phyloP scores from a whole-genome alignment of 2,113 vertebrate genomes.

The Phainopepla nitens region DNA sequence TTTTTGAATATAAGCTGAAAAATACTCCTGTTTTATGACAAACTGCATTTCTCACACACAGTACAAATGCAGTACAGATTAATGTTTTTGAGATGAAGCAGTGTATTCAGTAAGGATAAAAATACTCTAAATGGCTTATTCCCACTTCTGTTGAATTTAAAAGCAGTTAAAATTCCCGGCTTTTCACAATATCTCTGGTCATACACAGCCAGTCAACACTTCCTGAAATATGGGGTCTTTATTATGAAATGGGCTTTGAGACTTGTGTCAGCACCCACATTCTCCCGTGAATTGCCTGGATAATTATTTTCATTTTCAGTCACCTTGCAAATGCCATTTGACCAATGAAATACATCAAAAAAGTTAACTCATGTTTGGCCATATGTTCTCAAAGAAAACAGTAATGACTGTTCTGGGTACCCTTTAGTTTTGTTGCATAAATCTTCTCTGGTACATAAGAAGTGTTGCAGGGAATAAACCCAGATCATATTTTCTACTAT shows the following conservation, averaged over 20 bases:
- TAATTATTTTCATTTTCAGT: background rate
- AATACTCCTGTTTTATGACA: background rate
- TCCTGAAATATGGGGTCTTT: background rate
- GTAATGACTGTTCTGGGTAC: background rate
- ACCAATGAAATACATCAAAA: background rate
- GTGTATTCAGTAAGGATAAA: background rate
- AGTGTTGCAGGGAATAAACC: background rate
- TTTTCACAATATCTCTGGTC: background rate
- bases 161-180: background rate
- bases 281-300: background rate
- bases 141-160: background rate
- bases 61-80: background rate
- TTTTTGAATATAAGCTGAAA: background rate
- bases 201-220: background rate
- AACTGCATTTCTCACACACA: background rate
- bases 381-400: background rate
- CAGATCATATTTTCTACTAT: background rate
- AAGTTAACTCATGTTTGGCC: background rate
- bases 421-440: background rate
- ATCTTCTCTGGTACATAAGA: background rate
- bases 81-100: background rate
- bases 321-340: background rate
- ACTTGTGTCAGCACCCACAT: background rate
- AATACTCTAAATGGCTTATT: background rate
- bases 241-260: background rate